Base-by-base conservation (phyloP, 2,888 invertebrate genomes). In the Notodonta dromedarius region DNA sequence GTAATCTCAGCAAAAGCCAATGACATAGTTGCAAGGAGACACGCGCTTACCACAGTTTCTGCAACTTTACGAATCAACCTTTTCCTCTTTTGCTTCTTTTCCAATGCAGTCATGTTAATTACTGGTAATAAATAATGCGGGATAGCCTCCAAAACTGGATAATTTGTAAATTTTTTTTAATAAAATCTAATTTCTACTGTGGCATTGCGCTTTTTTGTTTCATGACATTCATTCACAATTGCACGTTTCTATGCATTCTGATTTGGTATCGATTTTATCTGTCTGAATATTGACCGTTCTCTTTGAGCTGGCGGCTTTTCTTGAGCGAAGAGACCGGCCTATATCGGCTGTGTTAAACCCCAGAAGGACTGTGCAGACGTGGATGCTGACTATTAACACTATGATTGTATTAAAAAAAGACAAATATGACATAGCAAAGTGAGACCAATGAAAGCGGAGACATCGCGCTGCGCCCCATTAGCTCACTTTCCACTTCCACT, bases 1-100 rank as follows among this genome's bases (percentile, higher is more conserved):
- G 84, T 74, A 51, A 90, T 85, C 74, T 91, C 90, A 55, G 83
- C 83, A 62, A 87, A 84, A 2, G 90, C 86, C 48, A 90, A 71
- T 11, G 88, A 82, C 53, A 90, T 79, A 0, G 89, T 88, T 2
- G 85, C 79, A 3, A 89, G 62, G 8, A 92, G 66, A 60, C 86
- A 85, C 11, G 77, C 78, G 64, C 86, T 85, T 56, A 90, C 71
- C 13, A 86, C 54, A 63, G 78, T 83, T 68, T 89, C 86, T 11
- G 83, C 71, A 48, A 89, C 66, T 50, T 72, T 86, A 13, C 82
- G 78, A 13, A 90, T 58, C 67, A 75, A 68, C 59, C 75, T 78
- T 56, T 62, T 78, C 60, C 83, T 79, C 62, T 68, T 78, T 9
- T 80, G 60, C 62, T 81, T 87, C 67, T 83, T 88, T 62, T 84